These are phyloP conservation scores for Cheilosia vulpina DNA, from an alignment of 2,888 invertebrate species.

Conservation along the genomic window DNA sequence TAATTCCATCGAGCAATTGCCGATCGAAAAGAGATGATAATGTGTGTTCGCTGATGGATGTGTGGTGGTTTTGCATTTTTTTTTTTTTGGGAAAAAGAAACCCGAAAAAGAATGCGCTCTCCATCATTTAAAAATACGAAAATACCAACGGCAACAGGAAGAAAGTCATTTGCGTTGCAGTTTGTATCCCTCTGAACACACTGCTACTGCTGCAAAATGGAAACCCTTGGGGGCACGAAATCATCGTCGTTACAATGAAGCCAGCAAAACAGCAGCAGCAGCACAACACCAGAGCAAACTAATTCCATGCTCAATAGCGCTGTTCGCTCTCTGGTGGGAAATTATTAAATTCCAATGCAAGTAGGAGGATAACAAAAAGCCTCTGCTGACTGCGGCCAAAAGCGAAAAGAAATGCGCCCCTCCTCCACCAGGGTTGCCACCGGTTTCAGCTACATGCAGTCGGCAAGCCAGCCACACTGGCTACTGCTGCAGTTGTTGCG, in stretches of 20 bases:
- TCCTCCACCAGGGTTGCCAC: conserved; percentile 63
- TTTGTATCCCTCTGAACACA: conserved; percentile 10
- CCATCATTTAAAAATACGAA: conserved; percentile 26
- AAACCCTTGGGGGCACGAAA: conserved; percentile 63
- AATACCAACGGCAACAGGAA: conserved; percentile 54
- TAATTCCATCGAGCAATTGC: conserved; percentile 59
- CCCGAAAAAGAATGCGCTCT: conserved; percentile 2
- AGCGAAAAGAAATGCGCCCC: conserved; percentile 53
- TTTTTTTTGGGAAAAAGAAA: conserved; percentile 39
- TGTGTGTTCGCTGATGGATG: conserved; percentile 23
- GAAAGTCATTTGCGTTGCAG: conserved; percentile 41
- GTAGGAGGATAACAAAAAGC: conserved; percentile 71
- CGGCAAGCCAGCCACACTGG: conserved; percentile 52
- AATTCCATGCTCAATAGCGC: conserved; percentile 54
- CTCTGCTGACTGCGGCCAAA: conserved; percentile 3
- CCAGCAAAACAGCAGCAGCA: conserved; percentile 76
- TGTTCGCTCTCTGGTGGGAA: conserved; percentile 52
- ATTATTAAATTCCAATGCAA: conserved; percentile 75
- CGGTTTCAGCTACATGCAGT: background rate
- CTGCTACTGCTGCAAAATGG: conserved; percentile 44
- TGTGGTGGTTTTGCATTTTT: background rate
- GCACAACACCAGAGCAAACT: conserved; percentile 44
- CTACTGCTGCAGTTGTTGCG: conserved; percentile 61
- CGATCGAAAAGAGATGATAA: conserved; percentile 64
- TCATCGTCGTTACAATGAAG: conserved; percentile 74